These are phyloP conservation scores for Sebastes diploproa DNA, from an alignment of 2,797 vertebrate species.

Conservation along the genomic window DNA sequence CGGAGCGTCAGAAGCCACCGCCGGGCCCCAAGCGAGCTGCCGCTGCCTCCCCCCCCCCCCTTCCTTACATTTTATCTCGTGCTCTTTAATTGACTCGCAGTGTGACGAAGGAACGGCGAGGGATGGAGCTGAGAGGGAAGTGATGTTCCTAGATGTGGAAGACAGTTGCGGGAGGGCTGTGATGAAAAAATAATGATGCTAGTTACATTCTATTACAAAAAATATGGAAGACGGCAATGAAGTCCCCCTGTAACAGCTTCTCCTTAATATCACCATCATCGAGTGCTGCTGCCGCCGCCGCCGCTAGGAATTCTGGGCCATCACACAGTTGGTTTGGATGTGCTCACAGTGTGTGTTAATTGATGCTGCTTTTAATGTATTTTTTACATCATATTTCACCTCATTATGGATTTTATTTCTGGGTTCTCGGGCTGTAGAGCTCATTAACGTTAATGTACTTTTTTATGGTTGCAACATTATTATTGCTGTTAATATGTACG, in stretches of 20 bases:
- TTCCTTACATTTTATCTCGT: constrained; percentile 47
- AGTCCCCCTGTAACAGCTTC: constrained; percentile 51
- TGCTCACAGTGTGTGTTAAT: constrained; percentile 37
- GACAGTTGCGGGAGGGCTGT: constrained; percentile 70
- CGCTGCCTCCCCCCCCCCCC: background rate
- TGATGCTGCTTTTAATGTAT: constrained; percentile 70
- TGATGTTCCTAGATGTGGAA: constrained; percentile 68
- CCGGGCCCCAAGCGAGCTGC: background rate
- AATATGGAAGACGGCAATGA: constrained; percentile 58
- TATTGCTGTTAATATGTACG: constrained; percentile 5
- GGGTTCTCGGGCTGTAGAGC: constrained; percentile 10
- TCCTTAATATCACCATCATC: constrained; percentile 62
- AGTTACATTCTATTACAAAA: constrained; percentile 72
- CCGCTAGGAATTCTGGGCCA: constrained; percentile 53
- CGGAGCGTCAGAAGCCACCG: constrained; percentile 1
- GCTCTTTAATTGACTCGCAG: constrained; percentile 72
- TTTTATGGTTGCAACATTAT: constrained; percentile 1
- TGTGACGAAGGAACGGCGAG: constrained; percentile 44
- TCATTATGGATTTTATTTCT: constrained; percentile 56
- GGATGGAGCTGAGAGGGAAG: constrained; percentile 42
- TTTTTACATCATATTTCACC: constrained; percentile 63
- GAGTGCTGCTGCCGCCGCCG: constrained; percentile 7
- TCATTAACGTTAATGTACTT: constrained; percentile 44
- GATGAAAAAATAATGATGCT: constrained; percentile 78
- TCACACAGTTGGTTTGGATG: constrained; percentile 17